Evolutionary conservation across 2,113 vertebrate genomes (phyloP).

Genomic region (Amphiprion percula): DNA sequence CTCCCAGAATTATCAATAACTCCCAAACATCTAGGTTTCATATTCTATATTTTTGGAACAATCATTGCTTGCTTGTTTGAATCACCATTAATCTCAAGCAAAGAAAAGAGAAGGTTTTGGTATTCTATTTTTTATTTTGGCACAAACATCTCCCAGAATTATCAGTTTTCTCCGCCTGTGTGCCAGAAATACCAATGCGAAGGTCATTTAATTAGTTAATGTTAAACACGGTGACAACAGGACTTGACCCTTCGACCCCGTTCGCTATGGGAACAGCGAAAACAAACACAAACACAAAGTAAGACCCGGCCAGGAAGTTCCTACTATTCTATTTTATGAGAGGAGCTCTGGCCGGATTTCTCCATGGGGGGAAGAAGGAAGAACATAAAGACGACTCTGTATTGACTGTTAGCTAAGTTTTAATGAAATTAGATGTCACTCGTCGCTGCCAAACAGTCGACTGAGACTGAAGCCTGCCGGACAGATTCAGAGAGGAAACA

Average conservation of each 20-base stretch:
- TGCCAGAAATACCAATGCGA: neutral
- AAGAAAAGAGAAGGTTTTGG: no score
- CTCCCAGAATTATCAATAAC: no score
- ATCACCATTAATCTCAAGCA: no score
- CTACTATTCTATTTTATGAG: slow-evolving; percentile 45
- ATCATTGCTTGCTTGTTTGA: no score
- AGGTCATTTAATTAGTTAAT: slow-evolving; percentile 34
- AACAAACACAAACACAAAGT: slow-evolving; percentile 54
- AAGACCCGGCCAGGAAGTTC: slow-evolving; percentile 61
- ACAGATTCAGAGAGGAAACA: slow-evolving; percentile 41
- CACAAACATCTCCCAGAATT: no score
- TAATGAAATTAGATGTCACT: neutral
- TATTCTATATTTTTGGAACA: no score
- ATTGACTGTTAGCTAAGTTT: neutral
- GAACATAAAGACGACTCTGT: neutral
- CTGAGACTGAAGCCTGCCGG: no score
- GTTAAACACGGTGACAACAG: slow-evolving; percentile 35
- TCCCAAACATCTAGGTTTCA: no score
- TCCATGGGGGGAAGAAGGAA: slow-evolving; percentile 8
- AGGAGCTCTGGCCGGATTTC: neutral
- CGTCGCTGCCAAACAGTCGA: no score
- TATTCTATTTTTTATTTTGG: no score
- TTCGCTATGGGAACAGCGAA: slow-evolving; percentile 51
- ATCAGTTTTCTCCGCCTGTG: neutral
- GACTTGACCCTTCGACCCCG: slow-evolving; percentile 57